phyloP scores from a whole-genome alignment of 2,888 invertebrate genomes.

The Phalera bucephala region DNA sequence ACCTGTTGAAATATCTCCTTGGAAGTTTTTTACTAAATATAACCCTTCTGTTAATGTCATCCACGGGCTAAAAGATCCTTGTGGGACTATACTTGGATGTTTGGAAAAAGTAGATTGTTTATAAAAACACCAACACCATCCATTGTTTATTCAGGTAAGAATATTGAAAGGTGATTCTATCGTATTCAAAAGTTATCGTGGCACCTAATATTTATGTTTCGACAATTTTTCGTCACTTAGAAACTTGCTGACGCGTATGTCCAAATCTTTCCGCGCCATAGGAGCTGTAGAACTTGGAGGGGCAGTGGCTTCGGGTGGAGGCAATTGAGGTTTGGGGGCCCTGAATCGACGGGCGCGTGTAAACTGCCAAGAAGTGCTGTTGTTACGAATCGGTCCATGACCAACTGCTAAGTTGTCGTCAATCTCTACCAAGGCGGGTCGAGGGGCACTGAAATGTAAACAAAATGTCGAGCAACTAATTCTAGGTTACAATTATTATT shows the following conservation, averaged over 20 bases:
- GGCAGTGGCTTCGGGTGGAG: slow-evolving; percentile 55
- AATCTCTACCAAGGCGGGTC: slow-evolving; percentile 51
- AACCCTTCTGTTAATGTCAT: too few relatives aligned
- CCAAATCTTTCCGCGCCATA: slow-evolving; percentile 59
- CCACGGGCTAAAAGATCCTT: too few relatives aligned
- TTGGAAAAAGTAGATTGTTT: too few relatives aligned
- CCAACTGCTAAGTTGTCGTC: slow-evolving; percentile 48
- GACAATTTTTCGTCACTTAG: slow-evolving; percentile 35
- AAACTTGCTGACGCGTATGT: slow-evolving; percentile 57
- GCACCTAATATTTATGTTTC: slow-evolving; percentile 3
- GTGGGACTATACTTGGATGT: too few relatives aligned
- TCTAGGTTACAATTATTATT: too few relatives aligned
- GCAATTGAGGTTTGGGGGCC: slow-evolving; percentile 51
- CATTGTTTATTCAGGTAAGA: too few relatives aligned
- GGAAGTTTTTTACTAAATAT: too few relatives aligned
- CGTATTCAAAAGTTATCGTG: too few relatives aligned
- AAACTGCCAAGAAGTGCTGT: slow-evolving; percentile 65
- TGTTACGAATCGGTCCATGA: slow-evolving; percentile 51
- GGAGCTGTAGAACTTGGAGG: slow-evolving; percentile 60
- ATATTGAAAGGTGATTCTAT: too few relatives aligned
- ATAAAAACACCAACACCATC: too few relatives aligned
- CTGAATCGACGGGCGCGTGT: slow-evolving; percentile 68
- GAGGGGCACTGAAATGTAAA: slow-evolving; percentile 48
- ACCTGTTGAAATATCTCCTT: too few relatives aligned
- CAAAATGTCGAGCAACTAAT: too few relatives aligned